phyloP scores from a whole-genome alignment of 1,140 invertebrate species.

The Archivesica marissinica region DNA sequence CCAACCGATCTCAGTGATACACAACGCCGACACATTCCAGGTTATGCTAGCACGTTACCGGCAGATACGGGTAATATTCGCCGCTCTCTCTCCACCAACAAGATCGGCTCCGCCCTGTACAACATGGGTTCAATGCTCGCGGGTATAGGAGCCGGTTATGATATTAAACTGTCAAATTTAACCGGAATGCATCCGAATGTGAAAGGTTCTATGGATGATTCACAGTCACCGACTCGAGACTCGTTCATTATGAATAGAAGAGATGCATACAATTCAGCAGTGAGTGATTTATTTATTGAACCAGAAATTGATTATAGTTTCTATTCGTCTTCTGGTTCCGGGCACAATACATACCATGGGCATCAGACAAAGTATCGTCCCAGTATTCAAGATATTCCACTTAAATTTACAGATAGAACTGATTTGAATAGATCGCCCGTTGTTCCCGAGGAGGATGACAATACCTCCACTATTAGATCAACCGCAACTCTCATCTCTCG shows the following conservation, averaged over 20 bases:
- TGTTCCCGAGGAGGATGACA: slow-evolving; percentile 36
- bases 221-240: slow-evolving; percentile 72
- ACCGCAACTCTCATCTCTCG: slow-evolving; percentile 68
- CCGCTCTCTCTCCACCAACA: slow-evolving; percentile 73
- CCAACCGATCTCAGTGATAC: slow-evolving; percentile 76
- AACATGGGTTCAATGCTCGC: slow-evolving; percentile 96
- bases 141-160: slow-evolving; percentile 94
- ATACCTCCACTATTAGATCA: slow-evolving; percentile 63
- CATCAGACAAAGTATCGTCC: slow-evolving; percentile 89
- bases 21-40: slow-evolving; percentile 74
- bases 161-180: slow-evolving; percentile 93
- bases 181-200: slow-evolving; percentile 90
- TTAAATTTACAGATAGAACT: slow-evolving; percentile 67
- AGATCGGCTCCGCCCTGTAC: slow-evolving; percentile 93
- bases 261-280: slow-evolving; percentile 83
- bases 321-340: slow-evolving; percentile 88
- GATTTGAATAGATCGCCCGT: slow-evolving; percentile 15
- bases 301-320: slow-evolving; percentile 80
- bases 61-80: slow-evolving; percentile 66
- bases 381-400: slow-evolving; percentile 82
- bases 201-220: slow-evolving; percentile 70
- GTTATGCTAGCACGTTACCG: slow-evolving; percentile 57
- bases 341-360: slow-evolving; percentile 96
- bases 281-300: slow-evolving; percentile 82
- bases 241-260: slow-evolving; percentile 79